Evolutionary conservation across 1,140 invertebrate species (phyloP).

Genomic region (Ips nitidus): DNA sequence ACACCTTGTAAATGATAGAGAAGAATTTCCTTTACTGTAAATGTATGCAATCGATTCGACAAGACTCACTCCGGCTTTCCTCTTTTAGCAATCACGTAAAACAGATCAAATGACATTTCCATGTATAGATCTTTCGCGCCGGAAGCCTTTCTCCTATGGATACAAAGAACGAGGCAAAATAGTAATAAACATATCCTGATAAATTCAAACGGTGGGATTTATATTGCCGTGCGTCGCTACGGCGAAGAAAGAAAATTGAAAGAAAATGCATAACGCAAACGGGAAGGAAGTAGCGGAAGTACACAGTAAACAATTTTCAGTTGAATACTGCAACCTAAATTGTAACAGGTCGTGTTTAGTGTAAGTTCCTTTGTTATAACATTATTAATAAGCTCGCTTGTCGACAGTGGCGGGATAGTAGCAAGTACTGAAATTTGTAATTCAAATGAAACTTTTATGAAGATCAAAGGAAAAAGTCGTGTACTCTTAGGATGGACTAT

Average conservation of each 20-base stretch:
- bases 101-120: too few relatives aligned
- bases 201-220: neutral
- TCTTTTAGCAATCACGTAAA: too few relatives aligned
- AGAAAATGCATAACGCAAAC: constrained; percentile 24
- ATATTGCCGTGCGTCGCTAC: neutral
- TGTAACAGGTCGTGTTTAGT: constrained; percentile 8
- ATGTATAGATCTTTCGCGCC: too few relatives aligned
- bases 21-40: too few relatives aligned
- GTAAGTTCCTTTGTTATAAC: constrained; percentile 13
- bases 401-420: neutral
- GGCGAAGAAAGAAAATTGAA: constrained; percentile 13
- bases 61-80: too few relatives aligned
- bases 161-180: too few relatives aligned
- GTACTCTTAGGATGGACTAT: too few relatives aligned
- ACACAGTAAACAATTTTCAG: constrained; percentile 28
- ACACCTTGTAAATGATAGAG: too few relatives aligned
- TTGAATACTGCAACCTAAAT: constrained; percentile 24
- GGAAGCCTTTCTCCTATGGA: too few relatives aligned
- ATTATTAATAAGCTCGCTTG: constrained; percentile 3
- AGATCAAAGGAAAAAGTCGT: neutral
- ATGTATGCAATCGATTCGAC: too few relatives aligned
- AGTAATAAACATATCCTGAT: too few relatives aligned
- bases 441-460: neutral
- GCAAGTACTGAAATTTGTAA: neutral
- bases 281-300: constrained; percentile 26